Percentiles rank a stretch among this genome's conserved stretches.
Evolutionary conservation across 2,888 invertebrate species (phyloP).

Genomic region (Perdita meconis): DNA sequence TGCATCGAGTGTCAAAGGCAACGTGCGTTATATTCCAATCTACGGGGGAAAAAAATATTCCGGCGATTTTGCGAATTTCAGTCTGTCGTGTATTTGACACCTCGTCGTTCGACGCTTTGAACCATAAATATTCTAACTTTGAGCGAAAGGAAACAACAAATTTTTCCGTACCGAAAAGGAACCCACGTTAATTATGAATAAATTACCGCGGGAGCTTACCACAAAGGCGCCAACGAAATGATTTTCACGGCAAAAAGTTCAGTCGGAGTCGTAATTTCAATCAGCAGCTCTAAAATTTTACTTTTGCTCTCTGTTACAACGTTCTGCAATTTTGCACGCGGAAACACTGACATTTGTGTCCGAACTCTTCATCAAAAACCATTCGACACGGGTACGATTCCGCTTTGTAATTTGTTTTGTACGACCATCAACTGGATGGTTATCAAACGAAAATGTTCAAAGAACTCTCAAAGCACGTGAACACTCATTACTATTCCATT

Average conservation of each 20-base stretch:
- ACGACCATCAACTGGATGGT: slow-evolving; percentile 1
- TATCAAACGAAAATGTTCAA: slow-evolving; percentile 13
- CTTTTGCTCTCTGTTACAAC: slow-evolving; percentile 1
- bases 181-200: not conserved
- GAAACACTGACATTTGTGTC: not conserved
- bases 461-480: not conserved
- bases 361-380: not conserved
- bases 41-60: slow-evolving; percentile 26
- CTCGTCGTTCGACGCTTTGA: not conserved
- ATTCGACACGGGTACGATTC: slow-evolving; percentile 11
- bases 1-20: slow-evolving; percentile 62
- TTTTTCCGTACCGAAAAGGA: not conserved
- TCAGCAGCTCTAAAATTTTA: slow-evolving; percentile 15
- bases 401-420: slow-evolving; percentile 12
- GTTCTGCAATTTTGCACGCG: slow-evolving; percentile 5
- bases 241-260: not conserved
- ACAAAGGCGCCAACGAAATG: not conserved
- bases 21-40: slow-evolving; percentile 52
- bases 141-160: not conserved
- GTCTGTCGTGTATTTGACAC: not conserved
- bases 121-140: slow-evolving; percentile 16
- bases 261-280: slow-evolving; percentile 1
- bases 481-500: slow-evolving; percentile 17
- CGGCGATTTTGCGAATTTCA: slow-evolving; percentile 37
- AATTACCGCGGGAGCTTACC: not conserved